phyloP scores from a whole-genome alignment of 2,113 vertebrate species.

The Brienomyrus longianalis region DNA sequence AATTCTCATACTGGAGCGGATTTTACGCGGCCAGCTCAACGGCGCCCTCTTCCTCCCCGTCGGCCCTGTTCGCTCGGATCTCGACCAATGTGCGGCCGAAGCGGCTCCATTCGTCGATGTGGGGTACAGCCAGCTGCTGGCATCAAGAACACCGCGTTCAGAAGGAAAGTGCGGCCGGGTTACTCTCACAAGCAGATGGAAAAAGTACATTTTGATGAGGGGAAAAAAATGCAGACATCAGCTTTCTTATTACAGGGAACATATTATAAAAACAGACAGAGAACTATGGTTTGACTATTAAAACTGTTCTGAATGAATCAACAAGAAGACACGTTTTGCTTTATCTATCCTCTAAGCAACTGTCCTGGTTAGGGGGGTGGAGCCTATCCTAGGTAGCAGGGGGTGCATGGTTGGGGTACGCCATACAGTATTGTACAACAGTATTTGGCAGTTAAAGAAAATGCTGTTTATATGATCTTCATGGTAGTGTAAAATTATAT shows the following conservation, averaged over 20 bases:
- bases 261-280: background rate
- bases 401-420: too few relatives aligned
- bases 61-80: constrained; percentile 86
- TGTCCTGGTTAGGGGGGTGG: background rate
- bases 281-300: background rate
- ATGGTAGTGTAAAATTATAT: background rate
- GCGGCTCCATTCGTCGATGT: constrained; percentile 84
- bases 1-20: background rate
- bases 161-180: background rate
- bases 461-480: background rate
- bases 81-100: constrained; percentile 89
- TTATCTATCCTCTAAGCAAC: background rate
- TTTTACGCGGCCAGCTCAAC: constrained; percentile 75
- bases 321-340: background rate
- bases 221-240: background rate
- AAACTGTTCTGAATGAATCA: background rate
- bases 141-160: constrained; percentile 8
- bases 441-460: background rate
- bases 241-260: background rate
- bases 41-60: constrained; percentile 82
- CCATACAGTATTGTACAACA: background rate
- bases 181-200: background rate
- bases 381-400: too few relatives aligned
- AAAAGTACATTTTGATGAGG: background rate
- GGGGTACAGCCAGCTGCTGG: constrained; percentile 77